These are phyloP conservation scores for Cryptoleucopteryx plumbea DNA, from an alignment of 2,113 vertebrate genomes.

Conservation along the genomic window DNA sequence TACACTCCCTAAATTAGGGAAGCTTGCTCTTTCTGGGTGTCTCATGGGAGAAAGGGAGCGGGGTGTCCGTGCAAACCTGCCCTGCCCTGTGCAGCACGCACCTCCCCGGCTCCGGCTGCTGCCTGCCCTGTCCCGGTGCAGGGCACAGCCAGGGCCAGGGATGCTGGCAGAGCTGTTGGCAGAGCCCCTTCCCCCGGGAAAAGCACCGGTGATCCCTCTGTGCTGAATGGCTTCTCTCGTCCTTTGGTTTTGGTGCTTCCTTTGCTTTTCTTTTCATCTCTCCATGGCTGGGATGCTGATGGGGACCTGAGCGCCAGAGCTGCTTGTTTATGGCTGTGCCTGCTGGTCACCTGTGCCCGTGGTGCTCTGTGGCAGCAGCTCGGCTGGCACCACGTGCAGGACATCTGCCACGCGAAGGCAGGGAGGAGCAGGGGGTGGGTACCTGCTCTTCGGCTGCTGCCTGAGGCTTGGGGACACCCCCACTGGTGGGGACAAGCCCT, in stretches of 20 bases:
- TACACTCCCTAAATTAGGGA: neutral
- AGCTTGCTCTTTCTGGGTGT: too few species aligned
- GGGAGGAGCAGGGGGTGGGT: neutral
- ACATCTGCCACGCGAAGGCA: rapidly evolving
- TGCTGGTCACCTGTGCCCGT: rapidly evolving
- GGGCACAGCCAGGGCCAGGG: neutral
- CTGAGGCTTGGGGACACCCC: neutral
- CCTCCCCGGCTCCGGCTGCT: neutral
- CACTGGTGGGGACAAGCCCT: rapidly evolving
- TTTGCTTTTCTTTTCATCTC: neutral
- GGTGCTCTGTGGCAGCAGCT: neutral
- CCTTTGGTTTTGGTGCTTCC: rapidly evolving
- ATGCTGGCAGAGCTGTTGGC: neutral
- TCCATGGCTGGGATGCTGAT: neutral
- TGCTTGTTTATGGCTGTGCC: neutral
- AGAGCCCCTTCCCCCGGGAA: neutral
- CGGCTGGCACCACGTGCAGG: too few species aligned
- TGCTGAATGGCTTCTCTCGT: neutral
- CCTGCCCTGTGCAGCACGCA: rapidly evolving
- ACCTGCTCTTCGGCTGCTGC: neutral
- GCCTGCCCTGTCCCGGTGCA: neutral
- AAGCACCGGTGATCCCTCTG: neutral
- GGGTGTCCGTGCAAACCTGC: neutral
- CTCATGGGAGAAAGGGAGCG: neutral
- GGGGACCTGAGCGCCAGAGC: neutral